Conservation (phyloP, 2,113 vertebrate species). For the Oryzias curvinotus region DNA sequence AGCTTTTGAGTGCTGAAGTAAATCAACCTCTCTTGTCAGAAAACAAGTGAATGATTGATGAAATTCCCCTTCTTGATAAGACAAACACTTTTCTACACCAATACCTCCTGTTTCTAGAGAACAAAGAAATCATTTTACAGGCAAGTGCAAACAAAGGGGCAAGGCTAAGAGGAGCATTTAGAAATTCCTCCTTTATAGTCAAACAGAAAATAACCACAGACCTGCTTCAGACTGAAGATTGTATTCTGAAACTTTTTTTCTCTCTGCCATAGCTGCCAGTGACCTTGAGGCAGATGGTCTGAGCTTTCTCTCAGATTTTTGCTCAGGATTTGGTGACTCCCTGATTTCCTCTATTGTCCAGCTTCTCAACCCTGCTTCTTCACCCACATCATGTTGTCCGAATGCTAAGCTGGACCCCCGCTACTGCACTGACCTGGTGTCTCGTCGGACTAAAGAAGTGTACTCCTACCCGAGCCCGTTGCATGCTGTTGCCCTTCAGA, state of each 20-base stretch:
- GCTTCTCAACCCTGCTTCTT: conserved; percentile 38
- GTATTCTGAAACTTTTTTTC: background rate
- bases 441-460: conserved; percentile 80
- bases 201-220: background rate
- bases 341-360: conserved; percentile 52
- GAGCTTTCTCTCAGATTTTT: conserved; percentile 76
- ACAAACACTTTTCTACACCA: no score
- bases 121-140: no score
- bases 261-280: conserved; percentile 50
- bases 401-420: conserved; percentile 73
- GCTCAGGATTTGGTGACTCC: conserved; percentile 62
- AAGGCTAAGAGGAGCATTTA: no score
- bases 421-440: conserved; percentile 80
- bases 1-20: no score
- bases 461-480: conserved; percentile 84
- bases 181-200: no score
- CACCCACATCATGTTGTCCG: conserved; percentile 19
- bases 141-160: no score
- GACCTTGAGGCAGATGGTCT: conserved; percentile 71
- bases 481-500: conserved; percentile 84
- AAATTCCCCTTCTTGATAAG: no score
- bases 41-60: no score
- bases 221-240: background rate
- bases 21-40: no score
- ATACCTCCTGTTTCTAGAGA: no score